Base-by-base conservation (phyloP, 2,113 vertebrate genomes). In the Antechinus stuartii region DNA sequence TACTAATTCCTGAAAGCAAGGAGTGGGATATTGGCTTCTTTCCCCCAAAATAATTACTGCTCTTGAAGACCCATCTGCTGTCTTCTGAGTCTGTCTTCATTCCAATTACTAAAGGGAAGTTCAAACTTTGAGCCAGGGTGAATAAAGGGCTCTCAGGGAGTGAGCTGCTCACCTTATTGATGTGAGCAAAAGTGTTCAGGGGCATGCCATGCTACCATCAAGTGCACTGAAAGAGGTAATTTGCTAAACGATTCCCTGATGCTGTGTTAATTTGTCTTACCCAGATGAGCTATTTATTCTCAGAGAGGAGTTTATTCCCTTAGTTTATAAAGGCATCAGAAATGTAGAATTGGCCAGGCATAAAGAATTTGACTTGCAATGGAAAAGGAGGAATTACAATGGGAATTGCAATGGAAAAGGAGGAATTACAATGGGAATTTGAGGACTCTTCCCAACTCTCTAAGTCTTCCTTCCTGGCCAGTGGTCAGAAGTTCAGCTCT, bases 251-350 rank as follows among this genome's bases (percentile, higher is more conserved):
- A 89, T 92, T 94, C 90, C 95, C 2, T 84, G 0, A 93, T 61
- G 92, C 90, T 97, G 27, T 95, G 94, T 94, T 96, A 92, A 97
- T 97, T 96, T 97, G 91, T 95, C 35, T 95, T 96, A 94, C 91
- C 91, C 95, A 93, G 68, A 93, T 95, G 95, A 96, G n/a, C 27
- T 92, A 84, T 93, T 96, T 89, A 26, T 92, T 96, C 54, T 97
- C 47, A 61, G 50, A 94, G 92, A 24, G 10, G 2, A 91, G 93
- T 46, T 35, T 46, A 56, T 92, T 89, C 52, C 57, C 50, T 55
- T 54, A 47, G 91, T n/a, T 95, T 53, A 3, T 14, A 24, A 76
- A 61, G 61, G 27, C 2, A 35, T 53, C 42, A 54, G 90, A 27
- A 76, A 94, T 8, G 27, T 84, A 55, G 26, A 93, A 47, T 54